Base-by-base conservation (phyloP, 2,113 vertebrate species). In the Mesocricetus auratus region DNA sequence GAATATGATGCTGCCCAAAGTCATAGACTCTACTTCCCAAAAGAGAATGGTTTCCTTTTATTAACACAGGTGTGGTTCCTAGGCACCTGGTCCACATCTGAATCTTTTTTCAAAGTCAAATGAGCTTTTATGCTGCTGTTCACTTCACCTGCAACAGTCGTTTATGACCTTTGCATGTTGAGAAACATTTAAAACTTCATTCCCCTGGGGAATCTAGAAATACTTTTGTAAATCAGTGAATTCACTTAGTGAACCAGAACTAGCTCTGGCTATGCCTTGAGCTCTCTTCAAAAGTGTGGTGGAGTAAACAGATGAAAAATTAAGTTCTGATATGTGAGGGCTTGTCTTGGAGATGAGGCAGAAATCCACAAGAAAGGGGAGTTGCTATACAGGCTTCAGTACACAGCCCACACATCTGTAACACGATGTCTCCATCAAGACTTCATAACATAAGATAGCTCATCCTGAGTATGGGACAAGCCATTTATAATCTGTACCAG, bases 371-470 rank as follows among this genome's bases (percentile, higher is more conserved):
- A 16, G 5, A 36, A 50, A 64, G 16, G 50, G 79, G 16, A 13
- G 36, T 47, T 11, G 2, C 31, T 22, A 1, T 13, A 4, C 36
- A 36, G 69, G 39, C 47, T 88, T 53, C 21, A 1, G 58, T 1
- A n/a, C 33, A 5, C 6, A 4, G 79, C 24, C 68, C 2, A 6
- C 24, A 33, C 42, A 60, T 60, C 17, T 68, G 93, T 0, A 26
- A 21, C 0, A 21, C 7, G 78, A 53, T 53, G 8, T 50, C 58
- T 75, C 68, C 64, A 42, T 6, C 12, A 9, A 60, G 29, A 12
- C 74, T 73, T 81, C 17, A 15, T 0, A 58, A 9, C 4, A 7
- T 3, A 33, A 64, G 47, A 60, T 0, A 0, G 12, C 9, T 74
- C 88, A 74, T 81, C 64, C 71, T 17, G n/a, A 0, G 21, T 31